Evolutionary conservation across 2,888 invertebrate genomes (phyloP).

Genomic region (Sphaerophoria taeniata): DNA sequence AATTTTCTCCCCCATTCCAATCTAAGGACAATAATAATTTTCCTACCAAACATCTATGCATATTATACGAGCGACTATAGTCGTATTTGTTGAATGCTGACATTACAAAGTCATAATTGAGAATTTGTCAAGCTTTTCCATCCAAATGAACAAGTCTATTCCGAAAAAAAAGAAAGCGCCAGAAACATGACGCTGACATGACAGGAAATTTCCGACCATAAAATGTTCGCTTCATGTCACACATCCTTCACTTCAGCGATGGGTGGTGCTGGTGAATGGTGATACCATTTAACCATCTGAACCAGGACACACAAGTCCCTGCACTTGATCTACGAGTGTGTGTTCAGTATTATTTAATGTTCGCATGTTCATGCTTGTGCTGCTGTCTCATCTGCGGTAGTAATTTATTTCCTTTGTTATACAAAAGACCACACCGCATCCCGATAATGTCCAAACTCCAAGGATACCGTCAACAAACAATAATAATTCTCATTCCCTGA

Average conservation of each 20-base stretch:
- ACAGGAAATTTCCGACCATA: slow-evolving; percentile 52
- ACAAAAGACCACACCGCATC: slow-evolving; percentile 10
- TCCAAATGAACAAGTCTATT: slow-evolving; percentile 31
- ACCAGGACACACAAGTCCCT: slow-evolving; percentile 44
- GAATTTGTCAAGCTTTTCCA: slow-evolving; percentile 34
- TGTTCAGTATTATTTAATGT: not conserved
- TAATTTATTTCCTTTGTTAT: slow-evolving; percentile 40
- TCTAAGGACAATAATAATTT: not conserved
- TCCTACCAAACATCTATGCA: not conserved
- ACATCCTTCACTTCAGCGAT: no score
- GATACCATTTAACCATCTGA: slow-evolving; percentile 19
- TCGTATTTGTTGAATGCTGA: slow-evolving; percentile 23
- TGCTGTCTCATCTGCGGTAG: slow-evolving; percentile 43
- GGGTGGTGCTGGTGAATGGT: no score
- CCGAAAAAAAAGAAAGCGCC: slow-evolving; percentile 3
- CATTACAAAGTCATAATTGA: slow-evolving; percentile 26
- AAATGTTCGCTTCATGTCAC: slow-evolving; percentile 41
- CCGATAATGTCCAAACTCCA: slow-evolving; percentile 27
- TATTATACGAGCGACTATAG: not conserved
- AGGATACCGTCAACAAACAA: slow-evolving; percentile 26
- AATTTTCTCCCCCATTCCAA: no score
- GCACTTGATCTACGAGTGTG: slow-evolving; percentile 21
- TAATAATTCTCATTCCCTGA: slow-evolving; percentile 35
- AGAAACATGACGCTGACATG: slow-evolving; percentile 49
- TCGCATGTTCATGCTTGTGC: not conserved